A percentile compares a stretch with the other conserved stretches of the same genome.
phyloP scores from a whole-genome alignment of 2,888 invertebrate species.

The Cacoxenus indagator region DNA sequence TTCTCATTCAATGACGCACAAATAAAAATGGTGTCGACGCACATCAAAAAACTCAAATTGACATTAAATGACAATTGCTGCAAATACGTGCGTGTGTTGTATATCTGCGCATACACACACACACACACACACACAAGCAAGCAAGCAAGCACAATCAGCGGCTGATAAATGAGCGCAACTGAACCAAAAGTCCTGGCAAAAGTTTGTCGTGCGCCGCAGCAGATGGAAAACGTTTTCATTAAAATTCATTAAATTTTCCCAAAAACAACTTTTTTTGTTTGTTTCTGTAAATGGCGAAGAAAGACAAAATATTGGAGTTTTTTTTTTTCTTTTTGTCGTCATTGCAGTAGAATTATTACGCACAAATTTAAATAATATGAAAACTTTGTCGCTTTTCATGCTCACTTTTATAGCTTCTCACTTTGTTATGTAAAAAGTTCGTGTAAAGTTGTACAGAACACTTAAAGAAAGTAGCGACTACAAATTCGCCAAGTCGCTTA shows the following conservation, averaged over 20 bases:
- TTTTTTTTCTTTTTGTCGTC: background rate
- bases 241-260: constrained; percentile 55
- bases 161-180: background rate
- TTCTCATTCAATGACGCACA: constrained; percentile 30
- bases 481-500: background rate
- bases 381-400: constrained; percentile 37
- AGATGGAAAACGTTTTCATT: constrained; percentile 49
- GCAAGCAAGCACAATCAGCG: background rate
- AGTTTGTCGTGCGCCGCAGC: constrained; percentile 26
- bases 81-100: background rate
- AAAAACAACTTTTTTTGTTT: constrained; percentile 6
- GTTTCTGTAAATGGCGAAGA: background rate
- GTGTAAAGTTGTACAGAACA: constrained; percentile 17
- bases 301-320: background rate
- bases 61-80: constrained; percentile 45
- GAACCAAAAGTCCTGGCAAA: background rate
- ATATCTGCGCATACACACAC: background rate
- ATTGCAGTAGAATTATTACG: constrained; percentile 54
- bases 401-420: constrained; percentile 13
- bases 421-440: constrained; percentile 12
- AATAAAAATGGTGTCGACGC: constrained; percentile 36
- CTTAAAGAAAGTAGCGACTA: background rate
- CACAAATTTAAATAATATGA: constrained; percentile 50
- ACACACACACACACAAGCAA: background rate
- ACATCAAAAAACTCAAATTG: constrained; percentile 48